Base-by-base conservation (phyloP, 2,113 vertebrate genomes). In the Poeciliopsis occidentalis region DNA sequence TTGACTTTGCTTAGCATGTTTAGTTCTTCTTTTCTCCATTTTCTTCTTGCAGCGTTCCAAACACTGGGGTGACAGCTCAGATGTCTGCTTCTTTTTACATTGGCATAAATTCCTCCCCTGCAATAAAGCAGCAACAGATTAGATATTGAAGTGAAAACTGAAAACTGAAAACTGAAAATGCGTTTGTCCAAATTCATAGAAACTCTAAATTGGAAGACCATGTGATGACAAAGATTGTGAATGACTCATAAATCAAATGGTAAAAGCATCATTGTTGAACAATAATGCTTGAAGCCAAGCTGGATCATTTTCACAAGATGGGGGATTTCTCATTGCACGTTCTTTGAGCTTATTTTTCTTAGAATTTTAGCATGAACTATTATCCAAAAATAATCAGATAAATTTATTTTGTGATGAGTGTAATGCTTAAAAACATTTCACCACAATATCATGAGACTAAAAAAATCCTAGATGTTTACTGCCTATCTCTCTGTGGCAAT, bases 61-160 rank as follows among this genome's bases (percentile, higher is more conserved):
- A 65, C 1, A 47, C 17, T 13, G 24, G 24, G 79, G 2, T 24
- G 39, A 11, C 30, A 54, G n/a, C 30, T 77, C 76, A 79, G 19
- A 5, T 24, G 22, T 73, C 24, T 2, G 15, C 51, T 0, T 54
- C 3, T 78, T 84, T 81, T 62, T 75, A 65, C 63, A 41, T 64
- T 31, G 70, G 62, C 79, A 76, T 8, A 7, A 37, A 0, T 68
- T 61, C 31, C 62, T 82, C 66, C 92, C 84, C 93, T 94, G 90
- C 41, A 84, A 89, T 29, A n/a, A 86, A 27, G 78, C 15, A 70
- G 78, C 27, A 26, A 78, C 0, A 69, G 8, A 80, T 88, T 67
- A 80, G 60, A 17, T 8, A 39, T 1, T 65, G 24, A 62, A 37
- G 75, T 34, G 1, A 71, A 39, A 17, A 27, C 27, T 27, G 27